Percentiles rank a stretch among this genome's conserved stretches.
These are phyloP conservation scores for Rhadinocentrus ornatus DNA, from an alignment of 2,797 vertebrate genomes.

Conservation along the genomic window DNA sequence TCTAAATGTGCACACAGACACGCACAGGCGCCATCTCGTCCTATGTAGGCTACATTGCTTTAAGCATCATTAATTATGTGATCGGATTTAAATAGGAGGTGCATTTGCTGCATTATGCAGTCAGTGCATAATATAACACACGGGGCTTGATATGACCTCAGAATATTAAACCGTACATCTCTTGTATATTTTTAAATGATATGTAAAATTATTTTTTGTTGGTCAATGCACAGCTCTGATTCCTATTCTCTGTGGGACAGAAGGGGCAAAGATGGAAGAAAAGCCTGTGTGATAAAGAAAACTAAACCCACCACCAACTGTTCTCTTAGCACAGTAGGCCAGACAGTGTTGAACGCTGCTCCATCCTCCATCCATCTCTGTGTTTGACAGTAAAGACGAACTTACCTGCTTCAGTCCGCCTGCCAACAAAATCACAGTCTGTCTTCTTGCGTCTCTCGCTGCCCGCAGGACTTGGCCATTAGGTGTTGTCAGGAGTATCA, in stretches of 20 bases:
- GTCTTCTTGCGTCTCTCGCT: conserved; percentile 28
- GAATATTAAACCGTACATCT: conserved; percentile 29
- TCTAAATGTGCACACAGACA: conserved; percentile 29
- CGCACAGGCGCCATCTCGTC: conserved; percentile 42
- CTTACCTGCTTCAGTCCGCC: conserved; percentile 26
- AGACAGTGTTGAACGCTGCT: not conserved
- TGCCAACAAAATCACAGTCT: conserved; percentile 15
- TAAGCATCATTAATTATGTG: conserved; percentile 77
- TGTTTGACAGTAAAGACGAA: conserved; percentile 27
- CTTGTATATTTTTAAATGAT: conserved; percentile 16
- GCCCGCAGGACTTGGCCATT: conserved; percentile 59
- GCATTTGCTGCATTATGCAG: conserved; percentile 47
- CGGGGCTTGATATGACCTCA: conserved; percentile 28
- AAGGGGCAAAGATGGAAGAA: conserved; percentile 6
- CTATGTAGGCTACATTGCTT: conserved; percentile 50
- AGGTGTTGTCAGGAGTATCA: conserved; percentile 63
- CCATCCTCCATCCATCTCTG: conserved; percentile 35
- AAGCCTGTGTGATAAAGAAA: conserved; percentile 13
- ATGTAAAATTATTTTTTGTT: conserved; percentile 15
- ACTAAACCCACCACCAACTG: conserved; percentile 23
- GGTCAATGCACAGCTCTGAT: not conserved
- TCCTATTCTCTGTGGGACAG: not conserved
- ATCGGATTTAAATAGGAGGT: conserved; percentile 69
- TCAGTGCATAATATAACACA: conserved; percentile 28
- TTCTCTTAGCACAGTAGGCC: conserved; percentile 38